These are phyloP conservation scores for Noctua janthe DNA, from an alignment of 2,888 invertebrate species.

Conservation along the genomic window DNA sequence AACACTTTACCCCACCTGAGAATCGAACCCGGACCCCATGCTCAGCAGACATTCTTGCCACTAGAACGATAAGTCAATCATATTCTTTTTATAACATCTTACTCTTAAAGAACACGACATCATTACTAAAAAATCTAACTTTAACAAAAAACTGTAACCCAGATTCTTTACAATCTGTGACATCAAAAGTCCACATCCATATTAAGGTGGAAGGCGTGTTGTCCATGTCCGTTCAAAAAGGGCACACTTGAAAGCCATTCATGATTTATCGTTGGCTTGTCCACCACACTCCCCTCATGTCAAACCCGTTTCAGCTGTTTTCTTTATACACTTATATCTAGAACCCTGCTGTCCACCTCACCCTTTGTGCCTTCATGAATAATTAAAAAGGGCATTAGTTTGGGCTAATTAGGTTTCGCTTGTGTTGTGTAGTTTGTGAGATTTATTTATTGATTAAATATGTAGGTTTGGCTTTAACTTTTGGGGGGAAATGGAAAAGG, in stretches of 20 bases:
- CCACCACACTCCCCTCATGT: constrained; percentile 55
- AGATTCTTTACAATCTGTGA: constrained; percentile 14
- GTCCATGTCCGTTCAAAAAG: constrained; percentile 35
- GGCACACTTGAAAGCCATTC: constrained; percentile 49
- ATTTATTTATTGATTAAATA: constrained; percentile 39
- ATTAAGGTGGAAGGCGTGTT: constrained; percentile 15
- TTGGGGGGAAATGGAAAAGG: not conserved
- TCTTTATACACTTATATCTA: constrained; percentile 41
- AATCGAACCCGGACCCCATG: too few species aligned
- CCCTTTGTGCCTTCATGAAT: constrained; percentile 51
- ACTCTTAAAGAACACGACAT: not conserved
- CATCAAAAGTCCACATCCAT: constrained; percentile 30
- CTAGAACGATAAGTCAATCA: too few species aligned
- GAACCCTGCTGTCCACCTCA: constrained; percentile 23
- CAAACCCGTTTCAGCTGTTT: constrained; percentile 63
- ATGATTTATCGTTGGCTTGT: constrained; percentile 68
- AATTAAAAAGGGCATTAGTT: constrained; percentile 60
- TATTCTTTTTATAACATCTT: not conserved
- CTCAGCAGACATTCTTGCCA: too few species aligned
- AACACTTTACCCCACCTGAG: too few species aligned
- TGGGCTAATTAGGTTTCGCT: constrained; percentile 48
- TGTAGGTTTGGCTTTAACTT: not conserved
- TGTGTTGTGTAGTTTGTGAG: constrained; percentile 17
- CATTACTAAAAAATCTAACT: constrained; percentile 5
- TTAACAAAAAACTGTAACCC: constrained; percentile 27